Evolutionary conservation across 2,888 invertebrate species (phyloP), one percentile per base, ranked within the genome.

Genomic region (Cloeon dipterum): DNA sequence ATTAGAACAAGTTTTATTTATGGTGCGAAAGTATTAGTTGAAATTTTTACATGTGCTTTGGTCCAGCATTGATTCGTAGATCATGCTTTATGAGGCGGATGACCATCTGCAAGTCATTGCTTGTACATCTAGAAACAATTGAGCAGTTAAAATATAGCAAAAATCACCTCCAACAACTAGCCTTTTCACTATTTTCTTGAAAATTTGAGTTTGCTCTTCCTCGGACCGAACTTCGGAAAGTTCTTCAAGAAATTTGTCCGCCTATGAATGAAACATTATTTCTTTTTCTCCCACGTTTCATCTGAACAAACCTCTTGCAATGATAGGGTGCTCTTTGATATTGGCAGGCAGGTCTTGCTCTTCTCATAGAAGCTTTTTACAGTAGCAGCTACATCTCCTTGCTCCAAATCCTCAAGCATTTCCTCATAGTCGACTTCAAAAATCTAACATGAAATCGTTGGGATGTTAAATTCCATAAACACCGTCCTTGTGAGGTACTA

Each of bases 361-460:
- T 66, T 59, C 41, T 74, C 68, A 53, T 79, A 89, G 53, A 77
- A 86, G 38, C 65, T 56, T 42, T 70, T 62, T 21, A 93, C 68
- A 0, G 91, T 91, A 49, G 85, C 77, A 1, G 88, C 83, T 2
- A 91, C 70, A 56, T 94, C 91, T 0, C 89, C 88, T 51, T 83
- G 69, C 50, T 89, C 85, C 45, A 91, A 63, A 57, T 88, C 73
- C 44, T 75, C 71, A 7, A 82, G 56, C 86, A 94, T 89, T 33
- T 74, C 74, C 45, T 75, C 71, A 42, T 72, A 73, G 54, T 74
- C 70, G 1, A 65, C 65, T 3, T 61, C 57, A 45, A 91, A 78
- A 41, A 91, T 70, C 56, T 65, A 51, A 44, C 16, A 16, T 38
- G 40, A 41, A 17, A 34, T 18, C 17, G 33, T 3, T n/a, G 17